A percentile compares a stretch with the other conserved stretches of the same genome.
These are phyloP conservation scores for Merluccius polli DNA, from an alignment of 2,797 vertebrate species.

Conservation along the genomic window DNA sequence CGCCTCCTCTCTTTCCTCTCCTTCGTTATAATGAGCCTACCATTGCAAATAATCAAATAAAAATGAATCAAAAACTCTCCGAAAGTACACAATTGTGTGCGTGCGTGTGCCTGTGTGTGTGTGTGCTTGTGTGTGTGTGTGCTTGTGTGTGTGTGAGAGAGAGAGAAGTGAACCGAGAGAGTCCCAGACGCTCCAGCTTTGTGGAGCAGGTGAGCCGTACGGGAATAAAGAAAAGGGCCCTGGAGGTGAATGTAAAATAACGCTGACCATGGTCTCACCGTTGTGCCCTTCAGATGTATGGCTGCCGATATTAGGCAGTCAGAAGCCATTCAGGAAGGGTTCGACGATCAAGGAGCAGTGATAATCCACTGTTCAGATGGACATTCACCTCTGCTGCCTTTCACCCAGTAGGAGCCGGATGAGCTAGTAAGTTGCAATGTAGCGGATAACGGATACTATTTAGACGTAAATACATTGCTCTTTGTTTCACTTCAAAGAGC, in stretches of 20 bases:
- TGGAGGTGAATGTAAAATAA: slow-evolving; percentile 71
- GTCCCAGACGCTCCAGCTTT: slow-evolving; percentile 59
- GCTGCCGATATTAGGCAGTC: slow-evolving; percentile 59
- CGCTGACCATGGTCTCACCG: slow-evolving; percentile 59
- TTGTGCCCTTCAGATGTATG: slow-evolving; percentile 63
- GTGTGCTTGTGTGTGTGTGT: slow-evolving; percentile 12
- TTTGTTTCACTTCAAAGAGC: slow-evolving; percentile 55
- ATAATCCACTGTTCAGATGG: slow-evolving; percentile 66
- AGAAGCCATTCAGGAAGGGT: slow-evolving; percentile 54
- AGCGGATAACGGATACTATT: no score
- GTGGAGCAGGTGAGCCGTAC: slow-evolving; percentile 51
- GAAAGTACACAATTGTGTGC: background rate
- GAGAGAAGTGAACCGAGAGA: slow-evolving; percentile 16
- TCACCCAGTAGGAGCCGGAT: background rate
- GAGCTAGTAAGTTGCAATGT: slow-evolving; percentile 27
- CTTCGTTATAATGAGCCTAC: no score
- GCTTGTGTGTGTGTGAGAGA: slow-evolving; percentile 15
- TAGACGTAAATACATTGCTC: slow-evolving; percentile 4
- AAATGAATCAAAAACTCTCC: no score
- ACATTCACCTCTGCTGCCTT: slow-evolving; percentile 57
- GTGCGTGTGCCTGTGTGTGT: slow-evolving; percentile 8
- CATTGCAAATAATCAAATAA: no score
- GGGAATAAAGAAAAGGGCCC: slow-evolving; percentile 54
- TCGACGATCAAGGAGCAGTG: slow-evolving; percentile 65
- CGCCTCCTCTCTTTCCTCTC: no score